Conservation (phyloP, 2,113 vertebrate genomes). For the Cottus gobio region DNA sequence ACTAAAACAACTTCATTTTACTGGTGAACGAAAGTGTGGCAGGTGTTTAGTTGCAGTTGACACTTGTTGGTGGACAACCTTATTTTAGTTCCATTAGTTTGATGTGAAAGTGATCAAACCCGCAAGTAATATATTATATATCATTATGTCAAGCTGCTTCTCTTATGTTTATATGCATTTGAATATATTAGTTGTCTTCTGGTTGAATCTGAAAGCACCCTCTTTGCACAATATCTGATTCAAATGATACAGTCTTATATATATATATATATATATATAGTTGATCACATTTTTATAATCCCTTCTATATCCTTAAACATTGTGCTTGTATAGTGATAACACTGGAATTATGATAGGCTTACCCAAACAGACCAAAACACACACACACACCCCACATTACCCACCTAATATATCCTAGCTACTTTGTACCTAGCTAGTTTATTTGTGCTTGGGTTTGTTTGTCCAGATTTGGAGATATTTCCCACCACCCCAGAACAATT, state of each 20-base stretch:
- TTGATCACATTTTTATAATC: not conserved
- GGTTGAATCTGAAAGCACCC: not conserved
- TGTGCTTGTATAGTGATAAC: not conserved
- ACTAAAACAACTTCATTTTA: not conserved
- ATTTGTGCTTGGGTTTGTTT: not conserved
- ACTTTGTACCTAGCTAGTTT: not conserved
- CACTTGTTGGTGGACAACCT: slow-evolving; percentile 41
- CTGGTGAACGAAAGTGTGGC: not conserved
- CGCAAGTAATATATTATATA: not conserved
- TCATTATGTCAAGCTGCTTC: not conserved
- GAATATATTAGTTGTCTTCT: not conserved
- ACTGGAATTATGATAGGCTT: not conserved
- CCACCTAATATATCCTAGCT: not conserved
- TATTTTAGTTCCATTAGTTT: not conserved
- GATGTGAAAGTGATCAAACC: not conserved
- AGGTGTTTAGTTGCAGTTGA: slow-evolving; percentile 12
- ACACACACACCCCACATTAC: too few relatives aligned
- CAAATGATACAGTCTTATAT: not conserved
- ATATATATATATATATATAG: too few relatives aligned
- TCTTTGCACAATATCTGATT: not conserved
- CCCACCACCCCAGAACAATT: not conserved
- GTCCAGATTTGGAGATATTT: not conserved
- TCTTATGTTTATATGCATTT: not conserved
- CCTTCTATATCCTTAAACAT: not conserved
- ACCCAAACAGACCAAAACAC: not conserved